Evolutionary conservation across 2,888 invertebrate species (phyloP), one percentile per base, ranked within the genome.

Genomic region (Esperia sulphurella): DNA sequence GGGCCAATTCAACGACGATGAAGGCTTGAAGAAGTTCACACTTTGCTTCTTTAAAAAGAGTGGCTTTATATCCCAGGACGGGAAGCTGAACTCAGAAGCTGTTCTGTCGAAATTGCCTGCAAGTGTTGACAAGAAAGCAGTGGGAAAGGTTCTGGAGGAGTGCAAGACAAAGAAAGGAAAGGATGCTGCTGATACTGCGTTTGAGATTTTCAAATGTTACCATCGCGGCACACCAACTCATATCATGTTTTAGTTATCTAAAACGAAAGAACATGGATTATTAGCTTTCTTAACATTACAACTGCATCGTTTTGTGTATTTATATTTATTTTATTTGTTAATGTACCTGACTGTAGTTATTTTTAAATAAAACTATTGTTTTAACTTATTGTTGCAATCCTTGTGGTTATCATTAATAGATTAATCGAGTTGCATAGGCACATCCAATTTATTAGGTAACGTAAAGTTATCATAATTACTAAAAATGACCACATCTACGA

Each of bases 1-100:
- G 48, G 91, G 91, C 0, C 59, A 79, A 1, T 66, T 85, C 8
- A 53, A 55, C 50, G 83, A 90, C 0, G 87, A 90, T 41, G 81
- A 85, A 8, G 68, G 58, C 0, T 54, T 91, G 0, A 90, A 90
- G 56, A 83, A 86, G 41, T 90, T 89, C 54, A 68, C 78, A 0
- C 64, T 84, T 0, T 91, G 91, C 59, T 82, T 91, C 71, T 83
- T 89, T 65, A 68, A 85, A 50, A 89, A 86, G 52, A 67, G 84
- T 1, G 81, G 78, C 1, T 73, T 89, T 1, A 42, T 86, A 0
- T 63, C 65, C 12, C 40, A 55, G 0, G 78, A 83, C 41, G 87
- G 81, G 0, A 81, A 87, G 45, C 54, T 91, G 10, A 87, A 90
- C 21, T 74, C 80, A 0, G 90, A 88, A 4, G 74, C 67, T 0